phyloP scores from a whole-genome alignment of 2,797 vertebrate genomes.

The Decapterus maruadsi region DNA sequence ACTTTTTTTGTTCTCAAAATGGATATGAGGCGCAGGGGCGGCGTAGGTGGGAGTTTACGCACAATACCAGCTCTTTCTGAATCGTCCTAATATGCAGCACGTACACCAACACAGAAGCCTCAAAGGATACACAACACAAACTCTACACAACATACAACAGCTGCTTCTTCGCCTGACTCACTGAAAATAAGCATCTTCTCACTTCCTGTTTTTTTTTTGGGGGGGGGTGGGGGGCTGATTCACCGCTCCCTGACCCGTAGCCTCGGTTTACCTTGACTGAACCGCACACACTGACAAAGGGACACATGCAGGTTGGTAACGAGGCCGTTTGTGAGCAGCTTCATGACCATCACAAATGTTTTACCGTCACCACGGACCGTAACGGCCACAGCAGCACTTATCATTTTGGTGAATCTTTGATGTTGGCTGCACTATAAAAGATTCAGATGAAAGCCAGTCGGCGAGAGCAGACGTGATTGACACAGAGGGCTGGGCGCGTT shows the following conservation, averaged over 20 bases:
- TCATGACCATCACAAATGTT: slow-evolving; percentile 54
- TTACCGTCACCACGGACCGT: slow-evolving; percentile 27
- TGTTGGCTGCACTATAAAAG: slow-evolving; percentile 53
- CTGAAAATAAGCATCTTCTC: slow-evolving; percentile 34
- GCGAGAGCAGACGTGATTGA: slow-evolving; percentile 64
- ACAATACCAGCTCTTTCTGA: slow-evolving; percentile 62
- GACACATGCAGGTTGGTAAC: slow-evolving; percentile 19
- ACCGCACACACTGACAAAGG: slow-evolving; percentile 33
- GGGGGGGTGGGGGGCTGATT: slow-evolving; percentile 14
- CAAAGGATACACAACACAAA: slow-evolving; percentile 34
- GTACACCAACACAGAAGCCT: slow-evolving; percentile 44
- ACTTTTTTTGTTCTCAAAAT: slow-evolving; percentile 27
- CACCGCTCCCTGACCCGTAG: slow-evolving; percentile 2
- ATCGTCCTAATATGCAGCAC: slow-evolving; percentile 56
- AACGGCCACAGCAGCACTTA: slow-evolving; percentile 42
- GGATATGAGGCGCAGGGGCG: slow-evolving; percentile 48
- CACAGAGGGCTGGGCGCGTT: slow-evolving; percentile 56
- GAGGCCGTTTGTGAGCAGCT: slow-evolving; percentile 20
- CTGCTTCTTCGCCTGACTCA: slow-evolving; percentile 29
- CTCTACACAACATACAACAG: slow-evolving; percentile 23
- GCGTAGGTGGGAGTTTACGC: slow-evolving; percentile 56
- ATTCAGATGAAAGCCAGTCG: slow-evolving; percentile 60
- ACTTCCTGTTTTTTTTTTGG: background rate
- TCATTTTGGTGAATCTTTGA: slow-evolving; percentile 55
- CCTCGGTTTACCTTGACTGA: slow-evolving; percentile 41